Base-by-base conservation (phyloP, 2,888 invertebrate species). In the Ditylenchus weischeri region DNA sequence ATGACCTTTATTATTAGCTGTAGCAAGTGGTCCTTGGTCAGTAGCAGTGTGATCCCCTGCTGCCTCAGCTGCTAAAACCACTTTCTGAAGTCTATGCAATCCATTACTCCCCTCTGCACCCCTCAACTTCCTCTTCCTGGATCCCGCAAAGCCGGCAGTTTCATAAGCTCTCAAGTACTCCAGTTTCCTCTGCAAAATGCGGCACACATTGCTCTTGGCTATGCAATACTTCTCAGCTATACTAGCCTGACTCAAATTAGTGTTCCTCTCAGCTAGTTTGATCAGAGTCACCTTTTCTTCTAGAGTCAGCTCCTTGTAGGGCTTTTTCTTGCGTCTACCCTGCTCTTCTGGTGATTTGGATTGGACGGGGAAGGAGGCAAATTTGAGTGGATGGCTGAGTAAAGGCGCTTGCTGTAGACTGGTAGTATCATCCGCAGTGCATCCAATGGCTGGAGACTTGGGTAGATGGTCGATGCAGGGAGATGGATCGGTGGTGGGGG, bases 221-320 rank as follows among this genome's bases (percentile, higher is more conserved):
- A 80, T 81, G n/a, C 72, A 69, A 65, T 79, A 80, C 11, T 71
- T 66, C 57, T 79, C 76, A 7, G 80, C 80, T 7, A 80, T 79
- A 54, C 70, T 68, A 11, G 80, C 79, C 69, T 80, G 80, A 51
- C 76, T 76, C 57, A 81, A 66, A 10, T 70, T 70, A 35, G 76
- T 72, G 65, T 80, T 78, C 48, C 72, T 66, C 62, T 80, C 80
- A 29, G 80, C 80, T 66, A 81, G 49, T 18, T 75, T 72, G 49
- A 80, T 80, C 43, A 80, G 70, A 58, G 76, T 70, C 57, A 80
- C 80, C 62, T 80, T 80, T 70, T 80, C 78, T 50, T 75, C 75
- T 10, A 80, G 71, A 5, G 78, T 80, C 70, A 80, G 58, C 71
- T 80, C 80, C 69, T 80, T 80, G 75, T 80, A 80, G 18, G 80